Evolutionary conservation across 2,797 vertebrate genomes (phyloP).

Genomic region (Balearica regulorum): DNA sequence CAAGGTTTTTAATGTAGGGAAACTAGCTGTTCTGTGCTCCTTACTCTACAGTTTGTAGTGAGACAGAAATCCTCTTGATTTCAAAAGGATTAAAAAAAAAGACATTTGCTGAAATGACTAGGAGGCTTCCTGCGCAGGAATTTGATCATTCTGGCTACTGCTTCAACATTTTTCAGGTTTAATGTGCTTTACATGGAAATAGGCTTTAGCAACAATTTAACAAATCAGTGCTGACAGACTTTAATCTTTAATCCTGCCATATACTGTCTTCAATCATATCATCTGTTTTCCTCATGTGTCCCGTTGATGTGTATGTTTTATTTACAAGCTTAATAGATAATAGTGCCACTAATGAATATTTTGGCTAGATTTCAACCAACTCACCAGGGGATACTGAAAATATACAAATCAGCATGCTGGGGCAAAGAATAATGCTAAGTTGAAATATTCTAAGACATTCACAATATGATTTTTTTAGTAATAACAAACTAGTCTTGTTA

Average conservation of each 20-base stretch:
- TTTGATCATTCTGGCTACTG: not conserved
- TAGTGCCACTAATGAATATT: conserved; percentile 8
- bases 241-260: conserved; percentile 38
- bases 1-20: not conserved
- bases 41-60: not conserved
- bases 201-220: conserved; percentile 29
- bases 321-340: conserved; percentile 49
- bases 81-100: not conserved
- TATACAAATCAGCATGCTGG: not conserved
- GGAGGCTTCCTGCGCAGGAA: not conserved
- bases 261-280: conserved; percentile 37
- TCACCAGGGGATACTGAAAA: not conserved
- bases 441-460: conserved; percentile 3
- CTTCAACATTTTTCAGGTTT: not conserved
- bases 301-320: conserved; percentile 57
- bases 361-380: conserved; percentile 17
- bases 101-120: not conserved
- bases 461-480: conserved; percentile 22
- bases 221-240: conserved; percentile 23
- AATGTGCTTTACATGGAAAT: conserved; percentile 20
- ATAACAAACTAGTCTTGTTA: not conserved
- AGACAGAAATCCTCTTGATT: not conserved
- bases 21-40: not conserved
- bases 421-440: not conserved
- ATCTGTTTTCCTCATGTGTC: conserved; percentile 59